Evolutionary conservation across 1,140 invertebrate species (phyloP), one percentile per base, ranked within the genome.

Genomic region (Telenomus remus): DNA sequence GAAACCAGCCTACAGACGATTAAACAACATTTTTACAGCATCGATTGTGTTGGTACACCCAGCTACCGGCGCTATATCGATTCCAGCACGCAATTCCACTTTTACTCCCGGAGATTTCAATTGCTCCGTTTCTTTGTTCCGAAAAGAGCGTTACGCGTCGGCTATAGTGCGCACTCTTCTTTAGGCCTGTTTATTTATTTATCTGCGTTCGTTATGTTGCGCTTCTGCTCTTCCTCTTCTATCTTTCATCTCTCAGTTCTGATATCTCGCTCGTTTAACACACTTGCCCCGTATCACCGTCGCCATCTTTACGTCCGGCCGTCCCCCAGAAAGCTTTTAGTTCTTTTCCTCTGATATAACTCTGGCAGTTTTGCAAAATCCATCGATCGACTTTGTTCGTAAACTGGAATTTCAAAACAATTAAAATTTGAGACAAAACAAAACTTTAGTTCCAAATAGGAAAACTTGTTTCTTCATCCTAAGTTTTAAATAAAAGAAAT

Each of bases 171-270:
- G 49, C 43, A 33, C 16, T 54, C 61, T 56, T 56, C 69, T 64
- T 77, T 79, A 78, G 60, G 65, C 55, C 60, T 71, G 68, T 80
- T 78, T 80, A 73, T 80, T 79, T 76, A 75, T 79, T 76, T 77
- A 77, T 76, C 74, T 53, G 48, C 50, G 54, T 57, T 71, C 19
- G 19, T 1, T 27, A 43, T 50, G 46, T 15, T n/a, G 39, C 35
- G 19, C 54, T 68, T 47, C 65, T 50, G 51, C 14, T 12, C 49
- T 0, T 10, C 4, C 60, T 65, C 43, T 15, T 44, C 48, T 61
- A 65, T 61, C 57, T 57, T 14, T 39, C 57, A 60, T 56, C 54
- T 27, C 19, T 44, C 42, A 42, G 59, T 16, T 60, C 4, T 33
- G 48, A 33, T n/a, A n/a, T 39, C 37, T 9, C 48, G 33, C 54